phyloP scores from a whole-genome alignment of 2,888 invertebrate genomes.

The Melanostoma mellinum region DNA sequence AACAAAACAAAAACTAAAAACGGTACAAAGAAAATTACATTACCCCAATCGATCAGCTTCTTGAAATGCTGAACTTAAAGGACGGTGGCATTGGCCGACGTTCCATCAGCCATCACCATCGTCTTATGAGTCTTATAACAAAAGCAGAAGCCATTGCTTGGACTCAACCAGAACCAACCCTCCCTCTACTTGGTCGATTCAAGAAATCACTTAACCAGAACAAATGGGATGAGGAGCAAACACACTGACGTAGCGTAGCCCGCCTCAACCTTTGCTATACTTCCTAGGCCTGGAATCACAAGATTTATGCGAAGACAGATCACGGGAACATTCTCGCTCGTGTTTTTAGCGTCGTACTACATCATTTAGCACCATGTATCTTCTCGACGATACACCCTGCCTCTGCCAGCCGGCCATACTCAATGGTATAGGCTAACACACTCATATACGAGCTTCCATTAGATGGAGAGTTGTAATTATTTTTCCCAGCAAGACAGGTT shows the following conservation, averaged over 20 bases:
- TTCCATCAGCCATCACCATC: conserved; percentile 62
- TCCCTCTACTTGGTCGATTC: conserved; percentile 46
- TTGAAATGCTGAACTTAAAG: conserved; percentile 43
- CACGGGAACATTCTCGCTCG: conserved; percentile 67
- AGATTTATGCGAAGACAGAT: conserved; percentile 73
- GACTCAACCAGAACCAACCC: conserved; percentile 3
- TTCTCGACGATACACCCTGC: conserved; percentile 20
- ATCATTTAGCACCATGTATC: conserved; percentile 72
- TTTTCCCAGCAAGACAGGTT: conserved; percentile 69
- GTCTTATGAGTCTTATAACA: conserved; percentile 25
- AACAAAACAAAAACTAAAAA: background rate
- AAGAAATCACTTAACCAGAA: conserved; percentile 72
- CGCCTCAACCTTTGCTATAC: conserved; percentile 5
- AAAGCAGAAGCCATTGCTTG: conserved; percentile 4
- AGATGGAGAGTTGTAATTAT: conserved; percentile 70
- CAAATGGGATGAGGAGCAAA: conserved; percentile 54
- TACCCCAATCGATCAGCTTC: conserved; percentile 63
- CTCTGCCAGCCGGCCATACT: conserved; percentile 9
- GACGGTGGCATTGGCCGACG: background rate
- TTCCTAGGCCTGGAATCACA: conserved; percentile 44
- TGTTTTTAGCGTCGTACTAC: conserved; percentile 70
- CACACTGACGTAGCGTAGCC: conserved; percentile 2
- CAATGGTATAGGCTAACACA: conserved; percentile 33
- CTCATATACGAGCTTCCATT: conserved; percentile 55
- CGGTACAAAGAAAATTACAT: conserved; percentile 25